These are phyloP conservation scores for Tenthredo amoena DNA, from an alignment of 2,888 invertebrate genomes.

Conservation along the genomic window DNA sequence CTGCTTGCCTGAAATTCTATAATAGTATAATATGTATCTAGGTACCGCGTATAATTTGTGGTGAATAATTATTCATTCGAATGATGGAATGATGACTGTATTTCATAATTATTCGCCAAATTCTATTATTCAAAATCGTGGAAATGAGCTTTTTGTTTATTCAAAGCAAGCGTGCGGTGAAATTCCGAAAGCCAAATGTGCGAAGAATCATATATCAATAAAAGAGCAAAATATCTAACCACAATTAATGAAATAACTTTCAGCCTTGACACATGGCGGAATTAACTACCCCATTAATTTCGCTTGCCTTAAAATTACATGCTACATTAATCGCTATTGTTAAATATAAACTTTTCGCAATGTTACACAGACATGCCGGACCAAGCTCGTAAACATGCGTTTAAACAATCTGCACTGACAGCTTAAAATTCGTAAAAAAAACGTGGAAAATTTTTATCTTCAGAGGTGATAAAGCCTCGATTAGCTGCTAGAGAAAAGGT, in stretches of 20 bases:
- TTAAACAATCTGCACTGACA: not conserved
- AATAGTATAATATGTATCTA: not conserved
- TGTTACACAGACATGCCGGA: not conserved
- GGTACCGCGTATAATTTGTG: not conserved
- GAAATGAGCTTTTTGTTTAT: not conserved
- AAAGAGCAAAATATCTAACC: not conserved
- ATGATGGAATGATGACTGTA: not conserved
- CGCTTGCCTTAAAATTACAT: not conserved
- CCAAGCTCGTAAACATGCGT: not conserved
- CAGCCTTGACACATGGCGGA: not conserved
- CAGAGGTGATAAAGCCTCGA: not conserved
- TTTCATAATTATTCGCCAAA: not conserved
- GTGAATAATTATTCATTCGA: not conserved
- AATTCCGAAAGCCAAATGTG: not conserved
- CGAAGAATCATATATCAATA: not conserved
- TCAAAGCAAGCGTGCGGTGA: not conserved
- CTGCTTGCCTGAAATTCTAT: too few relatives aligned
- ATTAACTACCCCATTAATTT: slow-evolving; percentile 12
- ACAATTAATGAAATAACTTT: not conserved
- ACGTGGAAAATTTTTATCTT: not conserved
- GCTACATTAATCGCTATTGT: not conserved
- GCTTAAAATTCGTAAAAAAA: not conserved
- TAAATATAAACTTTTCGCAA: not conserved
- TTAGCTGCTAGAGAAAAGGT: not conserved
- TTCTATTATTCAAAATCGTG: not conserved